These are phyloP conservation scores for Nowickia ferox DNA, from an alignment of 2,888 invertebrate species.

Conservation along the genomic window DNA sequence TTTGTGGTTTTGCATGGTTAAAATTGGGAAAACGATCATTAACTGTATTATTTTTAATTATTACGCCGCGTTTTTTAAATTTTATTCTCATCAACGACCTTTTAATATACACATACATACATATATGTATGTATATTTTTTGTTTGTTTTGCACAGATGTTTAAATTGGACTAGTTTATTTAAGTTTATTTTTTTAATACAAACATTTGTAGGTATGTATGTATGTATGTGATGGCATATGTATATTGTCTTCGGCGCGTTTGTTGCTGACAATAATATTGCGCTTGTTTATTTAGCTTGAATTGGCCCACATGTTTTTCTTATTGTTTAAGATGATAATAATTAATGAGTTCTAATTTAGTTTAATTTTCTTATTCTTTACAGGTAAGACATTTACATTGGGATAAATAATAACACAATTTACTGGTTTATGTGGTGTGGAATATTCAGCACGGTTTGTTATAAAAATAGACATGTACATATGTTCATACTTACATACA, in stretches of 20 bases:
- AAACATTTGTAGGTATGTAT: conserved; percentile 1
- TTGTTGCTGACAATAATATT: conserved; percentile 24
- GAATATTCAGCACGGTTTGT: conserved; percentile 23
- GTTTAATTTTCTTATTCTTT: conserved; percentile 59
- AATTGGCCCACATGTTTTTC: conserved; percentile 54
- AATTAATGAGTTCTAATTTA: conserved; percentile 52
- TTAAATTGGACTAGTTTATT: neutral
- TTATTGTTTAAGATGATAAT: conserved; percentile 38
- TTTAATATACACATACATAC: conserved; percentile 13
- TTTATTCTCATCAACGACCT: conserved; percentile 60
- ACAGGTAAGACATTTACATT: conserved; percentile 73
- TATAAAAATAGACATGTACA: conserved; percentile 1
- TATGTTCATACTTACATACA: neutral
- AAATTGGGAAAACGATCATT: too few species aligned
- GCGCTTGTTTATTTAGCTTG: conserved; percentile 46
- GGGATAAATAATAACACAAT: conserved; percentile 20
- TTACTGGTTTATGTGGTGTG: neutral
- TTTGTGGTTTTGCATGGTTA: neutral
- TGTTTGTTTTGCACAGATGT: neutral
- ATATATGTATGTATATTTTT: too few species aligned
- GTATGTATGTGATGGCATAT: conserved; percentile 53
- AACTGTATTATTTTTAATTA: conserved; percentile 63
- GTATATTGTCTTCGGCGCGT: conserved; percentile 38
- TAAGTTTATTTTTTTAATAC: neutral
- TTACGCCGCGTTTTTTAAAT: conserved; percentile 65